These are phyloP conservation scores for Glyphotaelius pellucidus DNA, from an alignment of 2,888 invertebrate genomes.

Conservation along the genomic window DNA sequence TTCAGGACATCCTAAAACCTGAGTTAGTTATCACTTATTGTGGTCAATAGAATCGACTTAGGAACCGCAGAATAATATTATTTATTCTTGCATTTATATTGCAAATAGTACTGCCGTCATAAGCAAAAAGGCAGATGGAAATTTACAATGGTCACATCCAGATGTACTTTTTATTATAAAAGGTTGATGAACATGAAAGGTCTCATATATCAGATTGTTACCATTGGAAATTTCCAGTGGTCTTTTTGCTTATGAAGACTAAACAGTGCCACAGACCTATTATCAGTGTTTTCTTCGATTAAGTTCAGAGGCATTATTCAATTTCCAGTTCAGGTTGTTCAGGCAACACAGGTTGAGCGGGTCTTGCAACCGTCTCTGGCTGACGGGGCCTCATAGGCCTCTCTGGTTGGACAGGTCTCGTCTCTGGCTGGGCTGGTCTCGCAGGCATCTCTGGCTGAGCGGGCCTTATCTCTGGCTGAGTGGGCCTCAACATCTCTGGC, in stretches of 20 bases:
- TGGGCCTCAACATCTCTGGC: background rate
- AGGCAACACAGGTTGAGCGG: background rate
- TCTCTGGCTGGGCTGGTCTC: background rate
- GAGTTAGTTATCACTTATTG: background rate
- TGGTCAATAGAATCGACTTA: background rate
- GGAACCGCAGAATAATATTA: background rate
- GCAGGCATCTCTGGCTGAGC: too few relatives aligned
- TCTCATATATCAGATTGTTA: too few relatives aligned
- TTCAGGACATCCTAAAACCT: background rate
- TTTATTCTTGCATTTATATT: background rate
- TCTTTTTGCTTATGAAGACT: too few relatives aligned
- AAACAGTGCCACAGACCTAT: background rate
- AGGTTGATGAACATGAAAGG: too few relatives aligned
- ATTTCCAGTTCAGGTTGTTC: background rate
- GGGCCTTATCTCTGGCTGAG: too few relatives aligned
- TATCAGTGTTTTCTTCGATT: background rate
- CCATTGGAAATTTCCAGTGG: too few relatives aligned
- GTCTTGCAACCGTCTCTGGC: background rate
- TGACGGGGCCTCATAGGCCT: too few relatives aligned
- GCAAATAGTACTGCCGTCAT: too few relatives aligned
- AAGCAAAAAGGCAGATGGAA: too few relatives aligned
- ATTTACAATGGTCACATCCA: too few relatives aligned
- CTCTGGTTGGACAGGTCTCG: background rate
- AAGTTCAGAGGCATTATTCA: background rate
- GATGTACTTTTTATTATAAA: too few relatives aligned